These are phyloP conservation scores for Sarcophaga rosellei DNA, from an alignment of 2,888 invertebrate genomes.

Conservation along the genomic window DNA sequence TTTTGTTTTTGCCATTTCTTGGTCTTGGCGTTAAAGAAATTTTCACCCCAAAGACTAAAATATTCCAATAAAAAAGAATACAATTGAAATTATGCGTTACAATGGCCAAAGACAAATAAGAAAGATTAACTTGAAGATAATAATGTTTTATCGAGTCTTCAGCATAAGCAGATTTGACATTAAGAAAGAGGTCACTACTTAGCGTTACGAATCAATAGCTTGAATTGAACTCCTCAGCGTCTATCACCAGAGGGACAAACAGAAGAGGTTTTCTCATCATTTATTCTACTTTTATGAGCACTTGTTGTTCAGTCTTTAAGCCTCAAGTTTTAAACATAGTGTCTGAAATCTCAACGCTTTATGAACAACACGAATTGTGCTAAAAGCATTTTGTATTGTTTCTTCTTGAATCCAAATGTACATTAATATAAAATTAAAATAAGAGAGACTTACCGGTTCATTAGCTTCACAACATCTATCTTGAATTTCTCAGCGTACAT, in stretches of 20 bases:
- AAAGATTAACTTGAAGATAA: slow-evolving; percentile 1
- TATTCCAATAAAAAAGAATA: slow-evolving; percentile 14
- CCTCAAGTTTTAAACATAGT: slow-evolving; percentile 60
- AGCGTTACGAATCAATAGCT: slow-evolving; percentile 84
- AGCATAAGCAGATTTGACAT: slow-evolving; percentile 88
- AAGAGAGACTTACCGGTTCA: slow-evolving; percentile 86
- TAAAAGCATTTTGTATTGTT: slow-evolving; percentile 75
- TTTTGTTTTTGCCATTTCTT: slow-evolving; percentile 99
- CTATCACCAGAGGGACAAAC: slow-evolving; percentile 19
- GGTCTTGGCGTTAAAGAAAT: slow-evolving; percentile 97
- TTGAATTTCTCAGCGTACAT: slow-evolving; percentile 99
- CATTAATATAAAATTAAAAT: background rate
- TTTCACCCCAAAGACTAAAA: slow-evolving; percentile 95
- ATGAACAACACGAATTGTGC: slow-evolving; percentile 79
- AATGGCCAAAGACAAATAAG: background rate
- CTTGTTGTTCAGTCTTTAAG: slow-evolving; percentile 81
- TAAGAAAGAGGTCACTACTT: slow-evolving; percentile 90
- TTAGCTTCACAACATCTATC: slow-evolving; percentile 97
- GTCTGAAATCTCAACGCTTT: slow-evolving; percentile 69
- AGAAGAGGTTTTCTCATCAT: slow-evolving; percentile 52
- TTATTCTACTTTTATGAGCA: slow-evolving; percentile 87
- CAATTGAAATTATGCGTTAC: background rate
- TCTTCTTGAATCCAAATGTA: background rate
- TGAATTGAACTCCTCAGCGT: slow-evolving; percentile 69
- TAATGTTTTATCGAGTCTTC: slow-evolving; percentile 75